Base-by-base conservation (phyloP, 2,888 invertebrate genomes). In the Yponomeuta evonymella region DNA sequence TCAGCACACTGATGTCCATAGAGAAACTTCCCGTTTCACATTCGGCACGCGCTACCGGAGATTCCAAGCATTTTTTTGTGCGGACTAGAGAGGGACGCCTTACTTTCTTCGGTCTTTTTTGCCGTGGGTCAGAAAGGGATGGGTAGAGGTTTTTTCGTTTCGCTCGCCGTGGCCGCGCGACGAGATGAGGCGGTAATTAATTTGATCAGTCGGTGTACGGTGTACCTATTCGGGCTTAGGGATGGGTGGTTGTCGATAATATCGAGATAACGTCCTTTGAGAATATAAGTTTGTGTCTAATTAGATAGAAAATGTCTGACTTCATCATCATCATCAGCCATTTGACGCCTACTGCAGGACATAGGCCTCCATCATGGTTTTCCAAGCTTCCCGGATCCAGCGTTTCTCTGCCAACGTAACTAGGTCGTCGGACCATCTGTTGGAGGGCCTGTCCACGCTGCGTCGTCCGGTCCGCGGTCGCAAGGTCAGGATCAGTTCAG, bases 141-240 rank as follows among this genome's bases (percentile, higher is more conserved):
- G 73, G 75, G 62, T 70, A 73, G 74, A 75, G 72, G 71, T 72
- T 73, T 77, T 78, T 78, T 79, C 73, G 85, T 87, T 84, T 76
- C 79, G 80, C 83, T 82, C 80, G 83, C 79, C 77, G 79, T 72
- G 63, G 73, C 66, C 43, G 69, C 70, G 67, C 78, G 79, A 80
- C 79, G 84, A 89, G 88, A 88, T 89, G 88, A 88, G 87, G 83
- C 83, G 81, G 87, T 90, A 90, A 91, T 90, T 90, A 90, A 91
- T 89, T 90, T 89, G 89, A 90, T 90, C 89, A 89, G 86, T 80
- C 79, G 80, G 80, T 80, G 80, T 88, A 86, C 83, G 83, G 83
- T 78, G 76, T 83, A 81, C 81, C 81, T 80, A 78, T 78, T 73
- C 75, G 73, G 77, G 85, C 51, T 15, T 81, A 84, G 78, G 77